These are phyloP conservation scores for Ceratina australensis DNA, from an alignment of 1,140 invertebrate species.

Conservation along the genomic window DNA sequence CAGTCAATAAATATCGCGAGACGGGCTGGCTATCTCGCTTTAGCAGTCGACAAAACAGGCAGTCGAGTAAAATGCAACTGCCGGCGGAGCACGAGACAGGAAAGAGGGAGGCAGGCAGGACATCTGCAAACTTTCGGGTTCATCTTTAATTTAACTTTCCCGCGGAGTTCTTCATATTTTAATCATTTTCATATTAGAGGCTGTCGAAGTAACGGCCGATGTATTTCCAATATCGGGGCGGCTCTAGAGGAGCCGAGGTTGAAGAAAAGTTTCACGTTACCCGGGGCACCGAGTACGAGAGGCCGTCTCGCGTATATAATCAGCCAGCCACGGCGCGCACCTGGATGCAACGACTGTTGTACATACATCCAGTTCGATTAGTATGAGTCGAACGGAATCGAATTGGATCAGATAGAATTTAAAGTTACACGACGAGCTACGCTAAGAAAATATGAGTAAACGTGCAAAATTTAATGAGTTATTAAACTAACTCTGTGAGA, in stretches of 20 bases:
- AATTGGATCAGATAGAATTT: too few species aligned
- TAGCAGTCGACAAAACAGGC: conserved; percentile 40
- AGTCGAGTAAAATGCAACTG: conserved; percentile 39
- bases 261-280: conserved; percentile 44
- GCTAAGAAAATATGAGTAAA: background rate
- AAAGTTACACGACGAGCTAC: too few species aligned
- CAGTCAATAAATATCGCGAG: conserved; percentile 30
- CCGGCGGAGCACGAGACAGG: background rate
- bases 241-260: conserved; percentile 2
- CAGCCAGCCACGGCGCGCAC: conserved; percentile 14
- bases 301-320: conserved; percentile 11
- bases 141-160: conserved; percentile 70
- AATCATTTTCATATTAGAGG: conserved; percentile 67
- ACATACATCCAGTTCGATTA: background rate
- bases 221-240: conserved; percentile 56
- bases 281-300: background rate
- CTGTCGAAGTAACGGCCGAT: conserved; percentile 56
- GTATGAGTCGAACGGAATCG: background rate
- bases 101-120: background rate
- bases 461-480: background rate
- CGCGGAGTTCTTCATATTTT: conserved; percentile 60
- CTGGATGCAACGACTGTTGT: background rate
- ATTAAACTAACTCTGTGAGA: background rate
- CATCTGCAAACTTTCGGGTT: conserved; percentile 28
- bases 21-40: conserved; percentile 10